A percentile compares a stretch with the other conserved stretches of the same genome.
Conservation (phyloP, 2,113 vertebrate genomes). For the Salvelinus sp. region DNA sequence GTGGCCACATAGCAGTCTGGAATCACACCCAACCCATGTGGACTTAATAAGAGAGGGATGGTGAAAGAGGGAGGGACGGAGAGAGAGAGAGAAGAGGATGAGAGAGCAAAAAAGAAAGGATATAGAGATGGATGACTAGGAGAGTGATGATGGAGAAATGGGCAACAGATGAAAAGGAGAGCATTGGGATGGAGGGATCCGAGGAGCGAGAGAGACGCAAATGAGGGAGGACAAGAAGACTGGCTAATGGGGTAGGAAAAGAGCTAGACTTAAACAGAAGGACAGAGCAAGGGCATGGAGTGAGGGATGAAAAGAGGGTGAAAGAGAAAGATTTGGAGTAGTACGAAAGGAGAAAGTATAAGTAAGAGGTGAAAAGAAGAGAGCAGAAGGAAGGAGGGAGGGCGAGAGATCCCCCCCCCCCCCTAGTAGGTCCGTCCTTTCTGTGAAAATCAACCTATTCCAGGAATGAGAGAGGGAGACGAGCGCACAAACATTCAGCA, state of each 20-base stretch:
- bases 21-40: not conserved
- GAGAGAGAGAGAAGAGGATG: not conserved
- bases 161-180: too few relatives aligned
- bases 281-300: too few relatives aligned
- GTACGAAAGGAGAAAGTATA: not conserved
- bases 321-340: too few relatives aligned
- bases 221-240: too few relatives aligned
- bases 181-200: too few relatives aligned
- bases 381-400: not conserved
- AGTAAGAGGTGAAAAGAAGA: not conserved
- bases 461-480: conserved; percentile 11
- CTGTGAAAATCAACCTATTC: not conserved
- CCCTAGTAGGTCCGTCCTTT: too few relatives aligned
- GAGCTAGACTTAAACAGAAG: not conserved
- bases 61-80: not conserved
- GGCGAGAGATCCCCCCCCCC: not conserved
- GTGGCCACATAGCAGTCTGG: not conserved
- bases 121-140: not conserved
- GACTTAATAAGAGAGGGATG: not conserved
- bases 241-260: not conserved
- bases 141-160: not conserved
- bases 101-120: not conserved
- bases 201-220: too few relatives aligned
- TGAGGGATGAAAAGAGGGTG: not conserved
- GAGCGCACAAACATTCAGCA: conserved; percentile 61